phyloP scores from a whole-genome alignment of 2,797 vertebrate genomes.

The Chaetophractus vellerosus region DNA sequence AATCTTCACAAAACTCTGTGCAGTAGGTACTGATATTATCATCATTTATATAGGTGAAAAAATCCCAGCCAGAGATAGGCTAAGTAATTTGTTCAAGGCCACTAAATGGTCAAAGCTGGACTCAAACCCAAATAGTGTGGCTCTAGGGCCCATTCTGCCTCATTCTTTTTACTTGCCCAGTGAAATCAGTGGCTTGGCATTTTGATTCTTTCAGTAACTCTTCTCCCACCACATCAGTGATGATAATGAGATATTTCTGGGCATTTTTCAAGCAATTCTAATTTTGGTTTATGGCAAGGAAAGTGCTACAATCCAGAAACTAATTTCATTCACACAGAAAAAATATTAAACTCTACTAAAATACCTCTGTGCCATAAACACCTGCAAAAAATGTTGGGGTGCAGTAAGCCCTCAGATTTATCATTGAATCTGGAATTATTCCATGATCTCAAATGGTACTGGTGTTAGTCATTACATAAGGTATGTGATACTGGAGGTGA shows the following conservation, averaged over 20 bases:
- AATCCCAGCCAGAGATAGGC: not conserved
- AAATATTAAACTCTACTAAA: conserved; percentile 35
- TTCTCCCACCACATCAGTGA: not conserved
- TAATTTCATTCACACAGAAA: conserved; percentile 38
- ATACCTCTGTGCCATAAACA: conserved; percentile 31
- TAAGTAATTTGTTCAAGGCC: conserved; percentile 6
- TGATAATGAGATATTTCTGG: not conserved
- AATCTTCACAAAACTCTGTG: not conserved
- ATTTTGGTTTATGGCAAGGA: conserved; percentile 21
- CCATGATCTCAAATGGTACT: not conserved
- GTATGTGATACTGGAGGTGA: not conserved
- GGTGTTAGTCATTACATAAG: conserved; percentile 10
- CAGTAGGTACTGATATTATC: not conserved
- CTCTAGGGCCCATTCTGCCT: not conserved
- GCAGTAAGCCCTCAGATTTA: not conserved
- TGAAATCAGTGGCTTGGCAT: not conserved
- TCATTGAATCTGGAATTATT: not conserved
- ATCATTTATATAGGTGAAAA: too few relatives aligned
- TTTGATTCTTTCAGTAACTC: not conserved
- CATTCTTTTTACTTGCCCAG: not conserved
- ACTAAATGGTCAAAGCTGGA: not conserved
- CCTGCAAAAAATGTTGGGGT: not conserved
- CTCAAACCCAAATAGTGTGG: not conserved
- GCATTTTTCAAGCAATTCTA: conserved; percentile 1
- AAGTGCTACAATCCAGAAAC: conserved; percentile 4